Evolutionary conservation across 2,113 vertebrate species (phyloP), one percentile per base, ranked within the genome.

Genomic region (Ifrita kowaldi): DNA sequence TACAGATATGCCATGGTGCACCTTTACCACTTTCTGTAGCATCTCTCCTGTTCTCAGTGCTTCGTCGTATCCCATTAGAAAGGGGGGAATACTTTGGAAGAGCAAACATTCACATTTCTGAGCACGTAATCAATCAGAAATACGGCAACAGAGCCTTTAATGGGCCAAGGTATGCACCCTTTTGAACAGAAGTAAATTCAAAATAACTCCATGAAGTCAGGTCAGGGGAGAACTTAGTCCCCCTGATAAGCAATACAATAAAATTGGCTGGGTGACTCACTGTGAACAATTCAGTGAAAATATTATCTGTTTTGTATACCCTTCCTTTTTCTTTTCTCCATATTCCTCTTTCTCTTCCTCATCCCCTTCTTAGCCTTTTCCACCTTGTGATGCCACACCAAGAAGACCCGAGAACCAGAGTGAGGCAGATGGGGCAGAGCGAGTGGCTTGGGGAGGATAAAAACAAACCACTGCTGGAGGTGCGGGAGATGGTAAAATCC

Each of bases 311-410:
- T 95, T 64, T 59, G 12, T 27, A 30, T 7, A 56, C 22, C 42
- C 87, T 90, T 93, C 84, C 74, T 92, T 96, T 80, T 96, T 87
- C 33, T 94, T 91, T 82, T 73, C 41, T 83, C 49, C 22, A 52
- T 52, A 87, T 86, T 87, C 27, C 53, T 87, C 77, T 96, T 94
- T 95, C 82, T 96, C 82, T 96, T 95, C 68, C 87, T 87, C 82
- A 65, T 91, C 52, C 56, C 78, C 63, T 90, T 94, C 90, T 88
- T 88, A 70, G 67, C 39, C 33, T 90, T 95, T 86, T 62, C 47
- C 1, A 21, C 59, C 50, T 91, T 79, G 50, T 3, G 2, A 5
- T 70, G 55, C 24, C 55, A 6, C 5, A 4, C 46, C 23, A 12
- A 33, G 68, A 71, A 70, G 60, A 68, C 21, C 42, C 35, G 59